Conservation (phyloP, 2,113 vertebrate species). For the Carlito syrichta region DNA sequence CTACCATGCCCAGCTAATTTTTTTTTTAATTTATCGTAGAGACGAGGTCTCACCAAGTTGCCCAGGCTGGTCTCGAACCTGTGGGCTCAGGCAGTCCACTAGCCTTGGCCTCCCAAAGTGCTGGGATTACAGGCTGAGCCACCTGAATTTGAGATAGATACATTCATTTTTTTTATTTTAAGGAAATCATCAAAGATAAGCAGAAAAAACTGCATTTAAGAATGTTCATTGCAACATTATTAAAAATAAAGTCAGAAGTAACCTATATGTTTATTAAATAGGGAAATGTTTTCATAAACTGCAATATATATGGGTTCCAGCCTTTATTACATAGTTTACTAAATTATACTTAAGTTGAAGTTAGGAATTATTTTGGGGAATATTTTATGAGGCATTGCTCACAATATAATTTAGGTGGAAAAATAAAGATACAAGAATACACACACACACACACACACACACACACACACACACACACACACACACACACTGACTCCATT, state of each 20-base stretch:
- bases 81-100: no score
- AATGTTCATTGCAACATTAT: background rate
- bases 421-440: background rate
- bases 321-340: background rate
- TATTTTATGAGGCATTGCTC: background rate
- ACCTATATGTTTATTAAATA: background rate
- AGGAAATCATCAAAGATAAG: background rate
- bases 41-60: no score
- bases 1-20: no score
- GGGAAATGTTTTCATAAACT: background rate
- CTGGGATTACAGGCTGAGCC: no score
- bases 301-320: background rate
- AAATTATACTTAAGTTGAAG: background rate
- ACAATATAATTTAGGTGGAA: background rate
- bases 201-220: background rate
- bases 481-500: background rate
- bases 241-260: background rate
- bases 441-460: background rate
- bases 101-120: no score
- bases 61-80: no score
- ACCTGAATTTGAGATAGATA: no score
- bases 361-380: background rate
- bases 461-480: no score
- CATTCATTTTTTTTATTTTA: no score
- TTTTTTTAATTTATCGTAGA: no score